phyloP scores from a whole-genome alignment of 1,140 invertebrate genomes.

The Vollenhovia emeryi region DNA sequence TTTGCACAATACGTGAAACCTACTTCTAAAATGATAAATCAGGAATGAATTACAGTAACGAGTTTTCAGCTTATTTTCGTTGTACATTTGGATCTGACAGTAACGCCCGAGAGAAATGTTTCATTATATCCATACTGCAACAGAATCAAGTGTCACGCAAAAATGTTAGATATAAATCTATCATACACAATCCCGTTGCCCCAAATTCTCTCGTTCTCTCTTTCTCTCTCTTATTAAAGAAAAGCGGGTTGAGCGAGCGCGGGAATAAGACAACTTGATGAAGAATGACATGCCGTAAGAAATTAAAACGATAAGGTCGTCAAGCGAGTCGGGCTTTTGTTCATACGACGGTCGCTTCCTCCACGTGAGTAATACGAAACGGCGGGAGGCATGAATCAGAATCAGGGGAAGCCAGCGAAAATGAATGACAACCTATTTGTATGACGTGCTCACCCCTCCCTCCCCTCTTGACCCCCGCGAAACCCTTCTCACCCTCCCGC shows the following conservation, averaged over 20 bases:
- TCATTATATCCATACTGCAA: neutral
- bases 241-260: neutral
- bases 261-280: constrained; percentile 37
- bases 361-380: constrained; percentile 75
- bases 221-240: neutral
- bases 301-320: constrained; percentile 55
- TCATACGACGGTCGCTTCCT: constrained; percentile 50
- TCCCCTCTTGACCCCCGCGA: neutral
- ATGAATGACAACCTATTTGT: constrained; percentile 81
- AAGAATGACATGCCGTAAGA: constrained; percentile 48
- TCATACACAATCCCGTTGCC: neutral
- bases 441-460: constrained; percentile 59
- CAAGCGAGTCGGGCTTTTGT: constrained; percentile 70
- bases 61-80: neutral
- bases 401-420: constrained; percentile 74
- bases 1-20: neutral
- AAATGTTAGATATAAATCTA: constrained; percentile 1
- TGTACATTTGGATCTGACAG: neutral
- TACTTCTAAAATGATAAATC: neutral
- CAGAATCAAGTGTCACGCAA: neutral
- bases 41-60: neutral
- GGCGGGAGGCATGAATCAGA: constrained; percentile 78
- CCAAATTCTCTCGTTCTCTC: no score
- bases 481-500: constrained; percentile 13
- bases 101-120: neutral